Evolutionary conservation across 2,888 invertebrate species (phyloP), one percentile per base, ranked within the genome.

Genomic region (Phyllotreta cruciferae): DNA sequence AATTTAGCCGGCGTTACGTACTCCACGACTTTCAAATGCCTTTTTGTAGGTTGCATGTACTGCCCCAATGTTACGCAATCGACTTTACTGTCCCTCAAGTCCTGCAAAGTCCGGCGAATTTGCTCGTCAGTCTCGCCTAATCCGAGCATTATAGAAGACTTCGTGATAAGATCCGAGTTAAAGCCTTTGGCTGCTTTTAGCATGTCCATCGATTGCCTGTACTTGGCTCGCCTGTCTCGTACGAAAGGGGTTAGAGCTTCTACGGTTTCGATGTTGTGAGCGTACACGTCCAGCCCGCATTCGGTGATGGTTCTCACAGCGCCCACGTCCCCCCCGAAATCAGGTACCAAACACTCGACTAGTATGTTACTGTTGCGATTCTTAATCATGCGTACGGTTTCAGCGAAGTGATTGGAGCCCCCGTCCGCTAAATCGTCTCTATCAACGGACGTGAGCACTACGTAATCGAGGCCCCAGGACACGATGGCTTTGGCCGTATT

Each of bases 41-140:
- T 86, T 77, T 96, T 98, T 0, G 98, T 99, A 0, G 99, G 99
- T 80, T 99, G 99, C 98, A 99, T 99, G 82, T 99, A 99, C 78
- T 99, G 99, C 0, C 99, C 99, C 4, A 99, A 83, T 0, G 99
- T 99, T 0, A 99, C 81, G 78, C 98, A 98, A 81, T 98, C 98
- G 0, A 99, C 98, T 38, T 90, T 92, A 0, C 85, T 88, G 34
- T 83, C 81, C 60, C 91, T 87, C 50, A 98, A 83, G 83, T 98
- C 97, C 83, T 86, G 86, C 87, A 98, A 85, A 0, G 96, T 93
- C 81, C 91, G 89, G 74, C 90, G 86, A 6, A 98, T 86, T 84
- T 97, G 91, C 42, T 88, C 87, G 74, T 97, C 96, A 0, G 90
- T 90, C 83, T 98, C 97, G 0, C 94, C 93, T 1, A 99, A 84